Percentiles rank a stretch among this genome's conserved stretches.
phyloP scores from a whole-genome alignment of 37 sponge, comb jelly and placozoan genomes.

The Haliclona indistincta region DNA sequence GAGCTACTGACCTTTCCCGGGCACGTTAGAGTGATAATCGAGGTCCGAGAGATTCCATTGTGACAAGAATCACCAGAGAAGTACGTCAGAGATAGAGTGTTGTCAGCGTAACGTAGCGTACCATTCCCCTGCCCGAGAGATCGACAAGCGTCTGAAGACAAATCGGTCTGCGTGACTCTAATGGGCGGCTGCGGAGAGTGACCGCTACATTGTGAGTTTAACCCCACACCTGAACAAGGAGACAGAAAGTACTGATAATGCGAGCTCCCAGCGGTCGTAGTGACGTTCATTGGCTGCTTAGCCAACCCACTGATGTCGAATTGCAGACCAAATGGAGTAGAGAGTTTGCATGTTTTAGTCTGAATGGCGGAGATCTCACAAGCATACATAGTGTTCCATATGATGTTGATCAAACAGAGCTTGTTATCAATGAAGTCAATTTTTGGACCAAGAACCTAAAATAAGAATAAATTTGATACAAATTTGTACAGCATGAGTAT shows the following conservation, averaged over 20 bases:
- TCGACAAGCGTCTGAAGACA: slow-evolving; percentile 7
- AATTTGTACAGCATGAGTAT: too few relatives aligned
- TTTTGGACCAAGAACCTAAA: slow-evolving; percentile 39
- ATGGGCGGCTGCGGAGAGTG: neutral
- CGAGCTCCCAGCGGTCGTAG: neutral
- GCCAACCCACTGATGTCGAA: slow-evolving; percentile 45
- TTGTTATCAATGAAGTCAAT: slow-evolving; percentile 37
- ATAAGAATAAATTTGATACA: neutral
- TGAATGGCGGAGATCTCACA: slow-evolving; percentile 40
- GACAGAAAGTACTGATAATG: slow-evolving; percentile 27
- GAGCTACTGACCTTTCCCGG: slow-evolving; percentile 7
- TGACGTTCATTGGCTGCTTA: neutral
- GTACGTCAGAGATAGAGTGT: slow-evolving; percentile 48
- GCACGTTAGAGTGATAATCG: slow-evolving; percentile 69
- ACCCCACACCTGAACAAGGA: slow-evolving; percentile 31
- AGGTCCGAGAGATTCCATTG: slow-evolving; percentile 35
- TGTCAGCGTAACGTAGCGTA: slow-evolving; percentile 57
- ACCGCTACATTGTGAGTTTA: slow-evolving; percentile 11
- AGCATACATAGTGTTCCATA: slow-evolving; percentile 54
- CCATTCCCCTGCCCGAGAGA: slow-evolving; percentile 35
- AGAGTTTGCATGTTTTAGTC: slow-evolving; percentile 27
- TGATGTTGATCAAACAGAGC: slow-evolving; percentile 35
- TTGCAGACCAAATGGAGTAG: neutral
- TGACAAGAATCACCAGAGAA: slow-evolving; percentile 56
- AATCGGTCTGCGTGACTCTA: slow-evolving; percentile 24